phyloP scores from a whole-genome alignment of 2,888 invertebrate species.

The Tiphia femorata region DNA sequence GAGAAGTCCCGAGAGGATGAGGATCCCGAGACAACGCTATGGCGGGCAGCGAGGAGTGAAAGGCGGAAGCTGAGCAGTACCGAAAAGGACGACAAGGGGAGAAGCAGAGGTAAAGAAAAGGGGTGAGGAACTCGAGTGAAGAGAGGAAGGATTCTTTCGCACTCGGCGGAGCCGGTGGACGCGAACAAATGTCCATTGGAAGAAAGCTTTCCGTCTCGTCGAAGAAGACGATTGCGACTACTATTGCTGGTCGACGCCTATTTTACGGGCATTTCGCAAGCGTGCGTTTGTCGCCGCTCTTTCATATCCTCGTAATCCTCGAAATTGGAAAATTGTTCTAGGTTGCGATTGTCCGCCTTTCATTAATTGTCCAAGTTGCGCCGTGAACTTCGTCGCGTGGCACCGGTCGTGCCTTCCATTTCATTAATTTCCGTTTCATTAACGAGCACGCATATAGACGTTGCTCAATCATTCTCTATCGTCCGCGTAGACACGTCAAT shows the following conservation, averaged over 20 bases:
- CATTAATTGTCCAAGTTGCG: too few species aligned
- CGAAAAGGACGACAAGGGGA: not conserved
- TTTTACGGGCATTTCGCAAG: not conserved
- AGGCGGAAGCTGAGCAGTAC: not conserved
- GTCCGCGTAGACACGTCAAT: too few species aligned
- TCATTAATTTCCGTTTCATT: too few species aligned
- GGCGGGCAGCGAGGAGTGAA: slow-evolving; percentile 8
- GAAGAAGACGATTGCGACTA: not conserved
- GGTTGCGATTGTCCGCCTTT: too few species aligned
- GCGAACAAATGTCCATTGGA: not conserved
- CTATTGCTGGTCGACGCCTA: not conserved
- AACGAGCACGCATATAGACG: too few species aligned
- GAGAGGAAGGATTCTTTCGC: slow-evolving; percentile 1
- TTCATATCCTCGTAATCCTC: not conserved
- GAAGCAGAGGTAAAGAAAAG: not conserved
- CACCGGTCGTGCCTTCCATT: too few species aligned
- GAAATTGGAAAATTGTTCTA: too few species aligned
- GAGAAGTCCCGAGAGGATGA: not conserved
- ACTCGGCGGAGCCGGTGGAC: not conserved
- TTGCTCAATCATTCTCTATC: too few species aligned
- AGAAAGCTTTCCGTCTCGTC: not conserved
- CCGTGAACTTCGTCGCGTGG: too few species aligned
- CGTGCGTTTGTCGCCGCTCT: not conserved
- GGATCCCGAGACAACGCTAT: not conserved
- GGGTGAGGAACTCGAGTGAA: not conserved